Base-by-base conservation (phyloP, 2,113 vertebrate species). In the Gobius niger region DNA sequence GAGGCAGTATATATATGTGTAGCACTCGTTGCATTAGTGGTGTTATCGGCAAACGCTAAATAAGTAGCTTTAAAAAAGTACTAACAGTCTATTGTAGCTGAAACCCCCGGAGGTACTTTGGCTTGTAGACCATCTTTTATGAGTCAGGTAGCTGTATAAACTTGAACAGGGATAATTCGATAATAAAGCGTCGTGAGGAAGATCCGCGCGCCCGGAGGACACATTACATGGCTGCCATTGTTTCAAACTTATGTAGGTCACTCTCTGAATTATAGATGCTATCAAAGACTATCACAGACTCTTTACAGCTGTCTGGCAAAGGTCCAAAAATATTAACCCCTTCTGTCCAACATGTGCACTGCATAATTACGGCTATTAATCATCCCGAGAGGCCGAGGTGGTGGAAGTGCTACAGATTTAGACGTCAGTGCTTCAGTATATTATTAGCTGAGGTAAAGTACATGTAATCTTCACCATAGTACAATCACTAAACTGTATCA, bases 211-310 rank as follows among this genome's bases (percentile, higher is more conserved):
- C 67, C 34, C 18, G 7, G 13, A 56, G 47, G 24, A 64, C 51
- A 0, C 66, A 40, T 56, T 47, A 51, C 47, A 70, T 2, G 3
- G 49, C 67, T 66, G 51, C 67, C 54, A 75, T 51, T 52, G 70
- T 75, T 72, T 71, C 64, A 49, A 66, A 74, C 60, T 67, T 75
- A 80, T 66, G 63, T 84, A 72, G 72, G 78, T 84, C 72, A 74
- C 59, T 54, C 42, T 63, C 53, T 79, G 42, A 78, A 61, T 74
- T 67, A 67, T 47, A 47, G 68, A 70, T 65, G 53, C 72, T 82
- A 75, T 75, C 73, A 9, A 16, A 54, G 52, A 54, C 70, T 40
- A 54, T 65, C 68, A 78, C 47, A 18, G 66, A 59, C 44, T 65
- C 16, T 12, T 53, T 51, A 57, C 72, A 75, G 70, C 73, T 66